Evolutionary conservation across 2,113 vertebrate species (phyloP).

Genomic region (Rana temporaria): DNA sequence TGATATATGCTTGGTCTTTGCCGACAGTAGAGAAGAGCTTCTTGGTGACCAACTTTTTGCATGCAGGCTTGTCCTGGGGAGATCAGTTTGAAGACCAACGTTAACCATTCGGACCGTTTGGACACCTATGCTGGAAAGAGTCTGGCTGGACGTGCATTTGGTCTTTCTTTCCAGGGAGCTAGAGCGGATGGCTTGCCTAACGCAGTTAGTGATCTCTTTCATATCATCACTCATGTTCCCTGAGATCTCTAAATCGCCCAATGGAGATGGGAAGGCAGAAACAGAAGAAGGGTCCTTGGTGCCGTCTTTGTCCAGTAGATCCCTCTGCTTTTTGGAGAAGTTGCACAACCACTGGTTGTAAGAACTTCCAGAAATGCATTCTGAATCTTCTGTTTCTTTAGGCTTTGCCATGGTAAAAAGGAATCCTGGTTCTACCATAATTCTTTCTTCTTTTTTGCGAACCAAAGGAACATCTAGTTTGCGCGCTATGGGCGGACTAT

Average conservation of each 20-base stretch:
- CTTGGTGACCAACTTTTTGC: constrained; percentile 91
- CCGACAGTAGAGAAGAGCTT: constrained; percentile 82
- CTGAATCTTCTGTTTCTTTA: constrained; percentile 73
- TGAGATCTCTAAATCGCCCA: constrained; percentile 88
- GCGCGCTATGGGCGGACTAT: constrained; percentile 89
- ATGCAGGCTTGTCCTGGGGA: constrained; percentile 75
- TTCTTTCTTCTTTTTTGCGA: constrained; percentile 78
- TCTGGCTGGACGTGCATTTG: constrained; percentile 88
- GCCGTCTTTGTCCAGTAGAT: constrained; percentile 79
- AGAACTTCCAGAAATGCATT: constrained; percentile 67
- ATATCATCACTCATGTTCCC: constrained; percentile 98
- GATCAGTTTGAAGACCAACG: constrained; percentile 89
- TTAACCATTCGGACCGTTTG: constrained; percentile 89
- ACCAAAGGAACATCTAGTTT: constrained; percentile 74
- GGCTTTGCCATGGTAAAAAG: constrained; percentile 83
- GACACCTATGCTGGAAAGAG: constrained; percentile 78
- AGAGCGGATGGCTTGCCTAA: constrained; percentile 94
- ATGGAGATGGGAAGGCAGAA: constrained; percentile 71
- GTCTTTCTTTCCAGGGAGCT: constrained; percentile 93
- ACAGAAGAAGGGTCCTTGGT: constrained; percentile 66
- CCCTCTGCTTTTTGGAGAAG: constrained; percentile 87
- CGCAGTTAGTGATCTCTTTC: constrained; percentile 99
- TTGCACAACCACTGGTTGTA: constrained; percentile 93
- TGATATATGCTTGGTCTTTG: constrained; percentile 92
- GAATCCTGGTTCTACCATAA: constrained; percentile 80